phyloP scores from a whole-genome alignment of 2,888 invertebrate genomes.

The Clitarchus hookeri region DNA sequence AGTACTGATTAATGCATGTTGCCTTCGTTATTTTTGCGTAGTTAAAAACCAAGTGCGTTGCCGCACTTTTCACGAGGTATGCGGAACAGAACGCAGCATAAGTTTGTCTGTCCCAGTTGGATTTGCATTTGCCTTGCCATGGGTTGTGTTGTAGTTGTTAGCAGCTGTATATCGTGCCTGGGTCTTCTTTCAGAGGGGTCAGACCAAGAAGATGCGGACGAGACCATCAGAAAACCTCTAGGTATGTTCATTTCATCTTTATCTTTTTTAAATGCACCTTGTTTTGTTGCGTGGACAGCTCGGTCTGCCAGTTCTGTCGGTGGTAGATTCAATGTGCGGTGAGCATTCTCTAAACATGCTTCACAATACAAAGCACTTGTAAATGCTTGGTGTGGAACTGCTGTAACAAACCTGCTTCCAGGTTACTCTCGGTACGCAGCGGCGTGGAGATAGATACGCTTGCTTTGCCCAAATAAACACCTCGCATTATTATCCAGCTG shows the following conservation, averaged over 20 bases:
- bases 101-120: neutral
- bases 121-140: neutral
- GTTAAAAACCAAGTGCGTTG: neutral
- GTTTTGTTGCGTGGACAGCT: neutral
- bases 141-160: constrained; percentile 10
- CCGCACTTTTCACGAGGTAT: neutral
- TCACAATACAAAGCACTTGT: neutral
- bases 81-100: too few species aligned
- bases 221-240: constrained; percentile 62
- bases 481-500: too few species aligned
- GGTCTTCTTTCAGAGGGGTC: constrained; percentile 50
- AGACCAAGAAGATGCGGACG: constrained; percentile 55
- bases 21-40: neutral
- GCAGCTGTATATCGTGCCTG: constrained; percentile 35
- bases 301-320: neutral
- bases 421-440: too few species aligned
- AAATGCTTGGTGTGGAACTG: too few species aligned
- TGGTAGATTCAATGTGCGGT: neutral
- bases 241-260: constrained; percentile 55
- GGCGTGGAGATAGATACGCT: too few species aligned
- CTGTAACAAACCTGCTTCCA: too few species aligned
- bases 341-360: neutral
- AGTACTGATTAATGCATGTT: neutral
- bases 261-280: neutral
- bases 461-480: too few species aligned